These are phyloP conservation scores for Pterocles gutturalis DNA, from an alignment of 2,113 vertebrate species.

Conservation along the genomic window DNA sequence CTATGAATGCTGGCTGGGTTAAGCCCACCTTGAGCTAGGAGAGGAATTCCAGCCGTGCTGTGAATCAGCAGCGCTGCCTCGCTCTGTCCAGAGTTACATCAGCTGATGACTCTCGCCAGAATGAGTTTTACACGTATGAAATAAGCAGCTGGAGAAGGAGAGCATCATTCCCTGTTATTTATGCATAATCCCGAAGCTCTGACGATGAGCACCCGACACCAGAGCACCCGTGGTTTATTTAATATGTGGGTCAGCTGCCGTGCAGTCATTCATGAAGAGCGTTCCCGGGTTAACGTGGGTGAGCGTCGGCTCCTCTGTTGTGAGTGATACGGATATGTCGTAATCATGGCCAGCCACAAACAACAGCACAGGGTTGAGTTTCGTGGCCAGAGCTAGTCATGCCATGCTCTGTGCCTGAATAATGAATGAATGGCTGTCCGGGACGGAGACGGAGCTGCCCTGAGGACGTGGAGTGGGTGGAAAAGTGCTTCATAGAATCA, in stretches of 20 bases:
- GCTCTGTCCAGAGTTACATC: background rate
- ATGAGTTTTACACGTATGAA: background rate
- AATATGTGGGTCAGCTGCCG: background rate
- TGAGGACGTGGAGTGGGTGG: background rate
- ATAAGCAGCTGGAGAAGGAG: background rate
- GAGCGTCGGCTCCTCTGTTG: background rate
- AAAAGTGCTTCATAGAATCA: background rate
- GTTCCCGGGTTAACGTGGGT: background rate
- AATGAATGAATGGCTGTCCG: conserved; percentile 13
- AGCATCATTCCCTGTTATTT: background rate
- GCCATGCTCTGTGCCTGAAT: background rate
- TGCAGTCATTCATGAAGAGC: background rate
- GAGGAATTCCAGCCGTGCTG: background rate
- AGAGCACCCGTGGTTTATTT: background rate
- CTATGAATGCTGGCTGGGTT: background rate
- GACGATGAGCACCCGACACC: background rate
- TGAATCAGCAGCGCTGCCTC: background rate
- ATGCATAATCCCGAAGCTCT: background rate
- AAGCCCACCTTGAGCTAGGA: background rate
- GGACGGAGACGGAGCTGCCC: background rate
- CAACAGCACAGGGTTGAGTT: background rate
- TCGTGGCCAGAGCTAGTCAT: background rate
- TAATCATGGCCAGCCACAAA: conserved; percentile 9
- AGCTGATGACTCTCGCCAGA: background rate
- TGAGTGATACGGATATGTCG: background rate